phyloP scores from a whole-genome alignment of 1,140 invertebrate genomes.

The Halesus radiatus region DNA sequence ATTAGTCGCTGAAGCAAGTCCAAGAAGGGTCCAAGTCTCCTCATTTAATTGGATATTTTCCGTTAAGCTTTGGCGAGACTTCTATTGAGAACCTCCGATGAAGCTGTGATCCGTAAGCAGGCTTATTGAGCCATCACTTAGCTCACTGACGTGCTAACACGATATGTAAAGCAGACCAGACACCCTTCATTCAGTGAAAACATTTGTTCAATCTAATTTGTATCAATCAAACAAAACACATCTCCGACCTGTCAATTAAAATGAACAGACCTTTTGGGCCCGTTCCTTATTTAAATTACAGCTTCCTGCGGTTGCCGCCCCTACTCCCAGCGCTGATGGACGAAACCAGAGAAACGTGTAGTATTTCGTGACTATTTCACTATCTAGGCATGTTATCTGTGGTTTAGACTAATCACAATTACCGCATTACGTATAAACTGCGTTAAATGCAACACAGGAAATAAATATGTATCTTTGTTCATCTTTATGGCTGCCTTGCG shows the following conservation, averaged over 20 bases:
- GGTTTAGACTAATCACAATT: slow-evolving; percentile 5
- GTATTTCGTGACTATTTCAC: background rate
- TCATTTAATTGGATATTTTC: too few relatives aligned
- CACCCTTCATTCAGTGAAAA: slow-evolving; percentile 28
- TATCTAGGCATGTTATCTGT: slow-evolving; percentile 40
- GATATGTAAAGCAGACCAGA: slow-evolving; percentile 32
- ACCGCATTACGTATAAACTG: slow-evolving; percentile 30
- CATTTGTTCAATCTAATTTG: slow-evolving; percentile 42
- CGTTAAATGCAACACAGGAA: slow-evolving; percentile 30
- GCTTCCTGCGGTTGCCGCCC: slow-evolving; percentile 42
- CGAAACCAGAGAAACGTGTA: slow-evolving; percentile 26
- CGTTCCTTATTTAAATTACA: slow-evolving; percentile 49
- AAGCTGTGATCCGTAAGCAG: too few relatives aligned
- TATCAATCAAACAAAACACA: slow-evolving; percentile 45
- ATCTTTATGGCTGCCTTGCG: slow-evolving; percentile 12
- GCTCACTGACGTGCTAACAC: slow-evolving; percentile 7
- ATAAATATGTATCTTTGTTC: slow-evolving; percentile 35
- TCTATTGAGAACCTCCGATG: too few relatives aligned
- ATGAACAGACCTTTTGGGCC: slow-evolving; percentile 28
- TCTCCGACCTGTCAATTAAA: slow-evolving; percentile 43
- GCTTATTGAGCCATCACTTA: slow-evolving; percentile 26
- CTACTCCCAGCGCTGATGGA: slow-evolving; percentile 30
- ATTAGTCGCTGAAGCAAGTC: too few relatives aligned
- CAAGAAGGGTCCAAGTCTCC: too few relatives aligned
- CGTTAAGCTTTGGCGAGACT: too few relatives aligned